phyloP scores from a whole-genome alignment of 2,888 invertebrate genomes.

The Calephelis perditalis region DNA sequence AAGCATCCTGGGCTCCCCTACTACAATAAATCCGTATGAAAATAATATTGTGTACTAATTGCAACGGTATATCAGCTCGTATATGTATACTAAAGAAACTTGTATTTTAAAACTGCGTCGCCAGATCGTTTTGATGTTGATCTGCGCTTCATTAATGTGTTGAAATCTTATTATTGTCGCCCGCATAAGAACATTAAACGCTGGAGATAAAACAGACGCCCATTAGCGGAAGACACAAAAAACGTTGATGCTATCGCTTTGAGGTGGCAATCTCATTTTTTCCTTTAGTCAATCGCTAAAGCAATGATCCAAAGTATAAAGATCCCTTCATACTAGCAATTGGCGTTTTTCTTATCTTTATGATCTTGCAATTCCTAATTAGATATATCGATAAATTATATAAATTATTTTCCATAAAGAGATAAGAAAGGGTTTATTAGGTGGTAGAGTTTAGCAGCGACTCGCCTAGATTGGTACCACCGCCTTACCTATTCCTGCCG shows the following conservation, averaged over 20 bases:
- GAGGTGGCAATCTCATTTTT: constrained; percentile 75
- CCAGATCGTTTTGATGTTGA: constrained; percentile 35
- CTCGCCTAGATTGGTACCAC: no score
- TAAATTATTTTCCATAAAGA: no score
- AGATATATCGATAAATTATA: no score
- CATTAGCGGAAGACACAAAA: constrained; percentile 65
- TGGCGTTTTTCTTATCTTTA: no score
- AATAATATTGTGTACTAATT: no score
- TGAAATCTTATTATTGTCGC: constrained; percentile 73
- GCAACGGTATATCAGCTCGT: neutral
- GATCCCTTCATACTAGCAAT: neutral
- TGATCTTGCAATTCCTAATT: no score
- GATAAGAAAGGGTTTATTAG: no score
- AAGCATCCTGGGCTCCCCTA: no score
- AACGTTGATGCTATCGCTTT: constrained; percentile 62
- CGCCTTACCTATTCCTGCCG: no score
- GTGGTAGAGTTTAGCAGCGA: no score
- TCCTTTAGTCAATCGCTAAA: constrained; percentile 65
- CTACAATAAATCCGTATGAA: no score
- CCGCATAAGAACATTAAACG: constrained; percentile 73
- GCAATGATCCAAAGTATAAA: constrained; percentile 62
- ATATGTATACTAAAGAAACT: neutral
- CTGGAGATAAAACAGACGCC: constrained; percentile 74
- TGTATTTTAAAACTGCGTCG: constrained; percentile 16
- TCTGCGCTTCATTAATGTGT: constrained; percentile 65